Percentiles rank a stretch among this genome's conserved stretches.
Conservation (phyloP, 2,113 vertebrate genomes). For the Gymnobelideus leadbeateri region DNA sequence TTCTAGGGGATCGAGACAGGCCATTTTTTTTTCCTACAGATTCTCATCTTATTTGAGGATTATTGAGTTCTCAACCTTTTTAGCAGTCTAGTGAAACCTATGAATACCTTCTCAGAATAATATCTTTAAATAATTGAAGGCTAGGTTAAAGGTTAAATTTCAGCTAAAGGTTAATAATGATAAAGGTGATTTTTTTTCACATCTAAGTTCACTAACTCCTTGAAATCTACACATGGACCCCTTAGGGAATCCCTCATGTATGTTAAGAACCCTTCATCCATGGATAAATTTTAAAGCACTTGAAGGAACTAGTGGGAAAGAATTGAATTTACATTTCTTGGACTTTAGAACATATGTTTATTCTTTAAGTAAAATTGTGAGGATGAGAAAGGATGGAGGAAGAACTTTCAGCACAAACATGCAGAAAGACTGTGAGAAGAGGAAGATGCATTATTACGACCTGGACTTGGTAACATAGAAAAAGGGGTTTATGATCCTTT, state of each 20-base stretch:
- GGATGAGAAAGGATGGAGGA: neutral
- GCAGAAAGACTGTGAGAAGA: neutral
- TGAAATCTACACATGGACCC: neutral
- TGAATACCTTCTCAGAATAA: neutral
- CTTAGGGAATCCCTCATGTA: neutral
- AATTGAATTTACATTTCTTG: neutral
- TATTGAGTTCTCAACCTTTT: neutral
- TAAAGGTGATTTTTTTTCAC: neutral
- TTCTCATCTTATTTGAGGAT: neutral
- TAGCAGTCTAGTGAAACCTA: neutral
- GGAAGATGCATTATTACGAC: neutral
- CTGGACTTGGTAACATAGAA: neutral
- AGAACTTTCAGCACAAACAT: neutral
- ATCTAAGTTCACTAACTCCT: neutral
- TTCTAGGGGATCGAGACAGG: neutral
- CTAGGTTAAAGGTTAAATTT: neutral
- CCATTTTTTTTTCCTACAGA: neutral
- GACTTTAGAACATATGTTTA: neutral
- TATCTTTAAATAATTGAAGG: neutral
- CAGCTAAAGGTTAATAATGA: neutral
- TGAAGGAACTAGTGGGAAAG: neutral
- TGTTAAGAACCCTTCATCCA: neutral
- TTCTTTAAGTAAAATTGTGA: neutral
- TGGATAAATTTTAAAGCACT: neutral
- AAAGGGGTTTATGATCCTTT: neutral